Evolutionary conservation across 2,888 invertebrate species (phyloP), one percentile per base, ranked within the genome.

Genomic region (Amphipyra berbera): DNA sequence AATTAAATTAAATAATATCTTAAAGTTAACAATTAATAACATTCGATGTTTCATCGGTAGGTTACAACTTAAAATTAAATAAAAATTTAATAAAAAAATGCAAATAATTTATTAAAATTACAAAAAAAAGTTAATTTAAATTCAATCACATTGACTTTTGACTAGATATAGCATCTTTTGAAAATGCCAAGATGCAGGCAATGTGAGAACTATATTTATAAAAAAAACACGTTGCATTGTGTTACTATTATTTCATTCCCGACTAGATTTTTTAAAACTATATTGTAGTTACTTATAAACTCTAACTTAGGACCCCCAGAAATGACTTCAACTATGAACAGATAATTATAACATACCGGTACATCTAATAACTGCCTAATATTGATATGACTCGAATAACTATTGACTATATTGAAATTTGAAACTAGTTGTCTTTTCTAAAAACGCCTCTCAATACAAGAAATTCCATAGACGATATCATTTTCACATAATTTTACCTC

Each of bases 331-430:
- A 80, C 74, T 61, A 78, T 80, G 78, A 72, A 80, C 79, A 76
- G 47, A 30, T 60, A 64, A 54, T 56, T 5, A 61, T 46, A 53
- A 57, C 38, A 63, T 64, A 81, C 61, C 56, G 70, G 78, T 80
- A 81, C 45, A 60, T 72, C 75, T 83, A 82, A 55, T 71, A 79
- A 72, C 78, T 77, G 78, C 60, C 86, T 90, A 90, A 88, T 76
- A 83, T 86, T 92, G 92, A 93, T 93, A 93, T 93, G 92, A 89
- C 73, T 90, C 81, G 70, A 86, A 82, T 84, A 82, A 88, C 89
- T 91, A 91, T 92, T 90, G 90, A 87, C 90, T 90, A 92, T 81
- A 81, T 38, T 83, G 84, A 84, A 86, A 81, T 81, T 86, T 84
- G 85, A 83, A 85, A 87, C 83, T 83, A 84, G 73, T 82, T 90